phyloP scores from a whole-genome alignment of 2,797 vertebrate genomes.

The Vultur gryphus region DNA sequence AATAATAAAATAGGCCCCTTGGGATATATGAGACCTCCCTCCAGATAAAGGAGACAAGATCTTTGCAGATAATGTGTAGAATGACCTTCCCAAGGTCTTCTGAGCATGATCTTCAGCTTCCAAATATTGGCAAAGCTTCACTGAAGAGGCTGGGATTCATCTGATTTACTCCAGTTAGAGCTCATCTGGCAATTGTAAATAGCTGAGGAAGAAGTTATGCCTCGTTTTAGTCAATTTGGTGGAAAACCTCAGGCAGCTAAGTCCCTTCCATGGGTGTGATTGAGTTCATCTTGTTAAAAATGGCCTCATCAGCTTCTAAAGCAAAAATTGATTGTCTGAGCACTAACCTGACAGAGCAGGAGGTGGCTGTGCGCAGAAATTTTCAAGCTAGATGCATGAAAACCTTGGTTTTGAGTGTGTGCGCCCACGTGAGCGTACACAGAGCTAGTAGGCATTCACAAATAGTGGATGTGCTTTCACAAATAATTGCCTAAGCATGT shows the following conservation, averaged over 20 bases:
- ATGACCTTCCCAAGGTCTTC: neutral
- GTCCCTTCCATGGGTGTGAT: neutral
- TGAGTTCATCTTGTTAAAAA: neutral
- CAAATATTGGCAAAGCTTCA: neutral
- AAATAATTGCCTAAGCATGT: neutral
- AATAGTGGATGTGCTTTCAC: fast-evolving
- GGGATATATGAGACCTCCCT: neutral
- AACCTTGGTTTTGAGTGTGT: fast-evolving
- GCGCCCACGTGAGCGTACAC: fast-evolving
- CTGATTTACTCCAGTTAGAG: neutral
- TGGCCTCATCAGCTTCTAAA: neutral
- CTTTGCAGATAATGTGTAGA: neutral
- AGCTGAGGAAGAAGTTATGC: neutral
- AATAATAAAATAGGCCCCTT: neutral
- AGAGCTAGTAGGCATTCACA: too few relatives aligned
- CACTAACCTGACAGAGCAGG: neutral
- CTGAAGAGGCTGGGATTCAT: neutral
- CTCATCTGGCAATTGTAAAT: neutral
- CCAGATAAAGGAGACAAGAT: neutral
- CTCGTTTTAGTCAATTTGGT: neutral
- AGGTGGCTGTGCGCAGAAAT: fast-evolving
- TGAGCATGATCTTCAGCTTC: neutral
- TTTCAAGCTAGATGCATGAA: fast-evolving
- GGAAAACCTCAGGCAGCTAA: neutral
- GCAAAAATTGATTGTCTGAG: neutral